phyloP scores from a whole-genome alignment of 2,113 vertebrate genomes.

The Cricetomys ansorgei region DNA sequence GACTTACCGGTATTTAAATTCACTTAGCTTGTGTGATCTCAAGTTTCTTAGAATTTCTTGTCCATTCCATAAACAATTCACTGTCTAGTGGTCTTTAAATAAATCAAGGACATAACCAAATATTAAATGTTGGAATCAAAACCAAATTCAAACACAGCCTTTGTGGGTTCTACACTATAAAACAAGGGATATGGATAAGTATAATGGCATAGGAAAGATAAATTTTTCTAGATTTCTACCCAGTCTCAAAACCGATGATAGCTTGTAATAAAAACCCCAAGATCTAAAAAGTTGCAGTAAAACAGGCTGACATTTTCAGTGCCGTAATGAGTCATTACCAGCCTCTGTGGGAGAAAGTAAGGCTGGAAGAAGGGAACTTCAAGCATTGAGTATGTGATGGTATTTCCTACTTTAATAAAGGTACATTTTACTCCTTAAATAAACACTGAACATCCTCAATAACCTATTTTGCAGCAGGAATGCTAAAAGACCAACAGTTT shows the following conservation, averaged over 20 bases:
- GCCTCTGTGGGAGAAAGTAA: not conserved
- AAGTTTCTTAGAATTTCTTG: not conserved
- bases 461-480: not conserved
- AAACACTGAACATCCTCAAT: not conserved
- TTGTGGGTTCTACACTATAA: not conserved
- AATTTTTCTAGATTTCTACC: not conserved
- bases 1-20: not conserved
- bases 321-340: not conserved
- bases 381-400: not conserved
- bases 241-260: not conserved
- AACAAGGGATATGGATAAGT: not conserved
- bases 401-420: not conserved
- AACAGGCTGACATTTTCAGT: not conserved
- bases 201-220: not conserved
- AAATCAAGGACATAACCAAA: conserved; percentile 6
- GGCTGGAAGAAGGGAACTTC: not conserved
- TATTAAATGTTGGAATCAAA: not conserved
- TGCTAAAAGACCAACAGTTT: not conserved
- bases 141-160: not conserved
- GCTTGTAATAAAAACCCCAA: not conserved
- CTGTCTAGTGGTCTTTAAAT: not conserved
- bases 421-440: not conserved
- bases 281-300: not conserved
- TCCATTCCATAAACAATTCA: not conserved
- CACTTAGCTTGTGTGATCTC: not conserved